A percentile compares a stretch with the other conserved stretches of the same genome.
phyloP scores from a whole-genome alignment of 2,888 invertebrate genomes.

The Cheilosia variabilis region DNA sequence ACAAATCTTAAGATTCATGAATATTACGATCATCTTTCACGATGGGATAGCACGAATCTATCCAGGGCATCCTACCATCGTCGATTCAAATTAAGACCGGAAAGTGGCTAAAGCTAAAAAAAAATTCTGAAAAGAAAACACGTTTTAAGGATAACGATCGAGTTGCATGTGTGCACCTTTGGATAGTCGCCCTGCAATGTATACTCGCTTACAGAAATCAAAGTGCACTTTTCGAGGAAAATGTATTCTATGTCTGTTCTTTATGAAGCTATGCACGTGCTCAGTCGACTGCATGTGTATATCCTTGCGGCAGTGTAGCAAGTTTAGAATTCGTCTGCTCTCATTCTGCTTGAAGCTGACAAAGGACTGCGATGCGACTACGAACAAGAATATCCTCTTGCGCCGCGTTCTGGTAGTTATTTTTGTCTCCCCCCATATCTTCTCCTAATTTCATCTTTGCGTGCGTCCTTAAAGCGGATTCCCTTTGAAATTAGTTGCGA shows the following conservation, averaged over 20 bases:
- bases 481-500: conserved; percentile 73
- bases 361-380: conserved; percentile 13
- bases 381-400: not conserved
- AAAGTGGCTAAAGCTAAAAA: conserved; percentile 23
- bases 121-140: not conserved
- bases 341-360: conserved; percentile 47
- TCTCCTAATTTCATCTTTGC: conserved; percentile 58
- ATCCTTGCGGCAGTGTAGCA: conserved; percentile 43
- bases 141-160: conserved; percentile 59
- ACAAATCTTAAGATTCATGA: conserved; percentile 51
- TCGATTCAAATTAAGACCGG: conserved; percentile 57
- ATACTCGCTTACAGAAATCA: conserved; percentile 63
- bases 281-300: conserved; percentile 37
- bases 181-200: conserved; percentile 2
- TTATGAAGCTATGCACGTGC: conserved; percentile 38
- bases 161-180: conserved; percentile 49
- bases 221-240: conserved; percentile 54
- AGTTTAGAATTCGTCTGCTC: conserved; percentile 71
- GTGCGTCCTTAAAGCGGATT: conserved; percentile 69
- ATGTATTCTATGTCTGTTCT: conserved; percentile 15
- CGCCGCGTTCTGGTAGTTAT: not conserved
- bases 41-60: conserved; percentile 31
- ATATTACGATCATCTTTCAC: conserved; percentile 49
- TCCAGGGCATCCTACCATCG: not conserved
- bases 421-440: conserved; percentile 12